Percentiles rank a stretch among this genome's conserved stretches.
Evolutionary conservation across 2,797 vertebrate species (phyloP).

Genomic region (Macrochelys suwanniensis): DNA sequence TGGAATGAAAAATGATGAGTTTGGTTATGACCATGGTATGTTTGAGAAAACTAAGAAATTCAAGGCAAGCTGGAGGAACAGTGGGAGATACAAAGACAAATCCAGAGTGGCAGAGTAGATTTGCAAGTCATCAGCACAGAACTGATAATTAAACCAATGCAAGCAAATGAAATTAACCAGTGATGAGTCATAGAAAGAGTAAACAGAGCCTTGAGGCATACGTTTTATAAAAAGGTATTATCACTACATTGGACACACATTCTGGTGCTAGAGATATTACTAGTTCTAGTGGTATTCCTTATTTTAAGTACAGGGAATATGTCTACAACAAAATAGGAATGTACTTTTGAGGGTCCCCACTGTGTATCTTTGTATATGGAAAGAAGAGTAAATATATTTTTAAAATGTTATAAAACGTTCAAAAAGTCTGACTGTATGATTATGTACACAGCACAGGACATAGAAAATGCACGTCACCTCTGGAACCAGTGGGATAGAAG

Average conservation of each 20-base stretch:
- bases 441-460: not conserved
- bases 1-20: not conserved
- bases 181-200: not conserved
- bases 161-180: not conserved
- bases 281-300: not conserved
- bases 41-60: not conserved
- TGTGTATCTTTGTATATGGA: not conserved
- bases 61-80: not conserved
- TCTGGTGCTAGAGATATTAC: conserved; percentile 9
- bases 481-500: not conserved
- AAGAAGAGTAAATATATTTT: not conserved
- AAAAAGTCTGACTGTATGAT: not conserved
- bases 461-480: not conserved
- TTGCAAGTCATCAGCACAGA: not conserved
- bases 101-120: not conserved
- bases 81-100: not conserved
- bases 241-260: not conserved
- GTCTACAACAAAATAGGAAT: not conserved
- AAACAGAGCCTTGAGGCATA: not conserved
- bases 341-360: not conserved
- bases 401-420: not conserved
- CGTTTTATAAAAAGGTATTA: not conserved
- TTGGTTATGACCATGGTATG: not conserved
- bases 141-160: not conserved
- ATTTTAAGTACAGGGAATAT: not conserved